Conservation (phyloP, 1,140 invertebrate species). For the Leptinotarsa defecta region DNA sequence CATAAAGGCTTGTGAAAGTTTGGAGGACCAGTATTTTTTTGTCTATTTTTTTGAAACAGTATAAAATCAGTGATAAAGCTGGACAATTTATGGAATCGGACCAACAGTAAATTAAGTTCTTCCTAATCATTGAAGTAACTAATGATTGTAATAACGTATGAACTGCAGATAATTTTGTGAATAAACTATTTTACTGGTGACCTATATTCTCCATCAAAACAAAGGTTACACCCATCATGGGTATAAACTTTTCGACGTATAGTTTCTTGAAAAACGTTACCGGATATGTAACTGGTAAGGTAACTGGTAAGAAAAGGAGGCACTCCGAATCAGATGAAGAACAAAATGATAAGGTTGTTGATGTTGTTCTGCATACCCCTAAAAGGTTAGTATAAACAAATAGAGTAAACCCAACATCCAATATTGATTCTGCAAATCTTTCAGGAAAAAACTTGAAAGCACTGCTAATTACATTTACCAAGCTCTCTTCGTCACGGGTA, state of each 20-base stretch:
- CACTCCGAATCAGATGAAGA: slow-evolving; percentile 50
- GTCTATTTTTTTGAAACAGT: too few relatives aligned
- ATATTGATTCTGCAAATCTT: slow-evolving; percentile 22
- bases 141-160: too few relatives aligned
- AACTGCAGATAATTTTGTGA: too few relatives aligned
- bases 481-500: slow-evolving; percentile 76
- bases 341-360: slow-evolving; percentile 54
- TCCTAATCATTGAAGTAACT: too few relatives aligned
- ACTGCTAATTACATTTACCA: slow-evolving; percentile 82
- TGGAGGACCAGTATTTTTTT: too few relatives aligned
- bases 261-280: slow-evolving; percentile 46
- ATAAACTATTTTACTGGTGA: background rate
- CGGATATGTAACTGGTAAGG: slow-evolving; percentile 47
- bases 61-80: too few relatives aligned
- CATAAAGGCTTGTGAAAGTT: too few relatives aligned
- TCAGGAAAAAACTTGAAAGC: slow-evolving; percentile 72
- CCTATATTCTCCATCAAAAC: background rate
- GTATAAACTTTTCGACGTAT: slow-evolving; percentile 40
- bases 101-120: too few relatives aligned
- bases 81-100: too few relatives aligned
- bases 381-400: slow-evolving; percentile 48
- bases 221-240: slow-evolving; percentile 31
- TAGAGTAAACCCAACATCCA: background rate
- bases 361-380: slow-evolving; percentile 54
- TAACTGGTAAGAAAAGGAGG: slow-evolving; percentile 52